Evolutionary conservation across 1,140 invertebrate species (phyloP).

Genomic region (Cherax destructor): DNA sequence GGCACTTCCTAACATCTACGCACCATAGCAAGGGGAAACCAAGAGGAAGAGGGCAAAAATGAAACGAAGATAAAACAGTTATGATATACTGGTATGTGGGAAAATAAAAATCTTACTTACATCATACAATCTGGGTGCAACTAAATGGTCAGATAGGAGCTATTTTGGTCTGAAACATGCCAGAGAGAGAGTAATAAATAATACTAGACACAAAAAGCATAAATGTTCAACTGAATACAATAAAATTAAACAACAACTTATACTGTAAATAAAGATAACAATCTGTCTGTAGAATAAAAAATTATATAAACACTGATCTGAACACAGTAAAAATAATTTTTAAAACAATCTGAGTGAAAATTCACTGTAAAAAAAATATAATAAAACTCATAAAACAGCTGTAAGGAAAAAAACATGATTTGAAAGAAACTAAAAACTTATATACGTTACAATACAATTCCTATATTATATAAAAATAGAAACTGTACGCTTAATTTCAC

Average conservation of each 20-base stretch:
- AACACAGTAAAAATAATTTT: neutral
- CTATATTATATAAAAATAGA: too few species aligned
- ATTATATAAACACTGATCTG: neutral
- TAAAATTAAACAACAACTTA: neutral
- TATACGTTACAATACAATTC: too few species aligned
- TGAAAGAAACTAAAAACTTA: too few species aligned
- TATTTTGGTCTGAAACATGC: constrained; percentile 70
- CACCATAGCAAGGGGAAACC: neutral
- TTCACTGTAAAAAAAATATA: neutral
- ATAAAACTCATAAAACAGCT: neutral
- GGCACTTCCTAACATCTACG: neutral
- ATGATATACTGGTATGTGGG: neutral
- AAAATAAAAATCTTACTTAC: constrained; percentile 59
- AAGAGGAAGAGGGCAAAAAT: neutral
- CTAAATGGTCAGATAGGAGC: constrained; percentile 67
- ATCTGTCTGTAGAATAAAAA: neutral
- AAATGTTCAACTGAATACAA: constrained; percentile 30
- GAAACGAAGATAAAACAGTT: constrained; percentile 9
- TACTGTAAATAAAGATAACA: neutral
- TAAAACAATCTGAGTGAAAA: neutral
- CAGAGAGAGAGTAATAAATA: constrained; percentile 59
- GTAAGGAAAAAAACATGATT: too few species aligned
- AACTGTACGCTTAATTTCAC: too few species aligned
- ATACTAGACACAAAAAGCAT: constrained; percentile 48
- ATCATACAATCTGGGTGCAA: constrained; percentile 68